Conservation (phyloP, 2,888 invertebrate genomes). For the Automeris io region DNA sequence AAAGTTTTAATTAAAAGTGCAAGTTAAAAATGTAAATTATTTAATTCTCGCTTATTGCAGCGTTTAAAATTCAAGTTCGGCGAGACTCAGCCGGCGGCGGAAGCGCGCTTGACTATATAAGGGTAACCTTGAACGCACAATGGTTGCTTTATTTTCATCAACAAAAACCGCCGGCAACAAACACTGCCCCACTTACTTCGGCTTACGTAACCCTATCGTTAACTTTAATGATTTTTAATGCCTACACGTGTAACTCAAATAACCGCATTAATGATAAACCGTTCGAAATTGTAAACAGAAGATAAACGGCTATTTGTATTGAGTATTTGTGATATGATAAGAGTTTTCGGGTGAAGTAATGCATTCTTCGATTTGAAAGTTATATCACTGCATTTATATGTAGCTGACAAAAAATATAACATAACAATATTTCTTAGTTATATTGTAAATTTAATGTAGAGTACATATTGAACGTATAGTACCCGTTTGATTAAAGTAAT, state of each 20-base stretch:
- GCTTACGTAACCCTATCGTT: background rate
- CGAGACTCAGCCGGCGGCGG: conserved; percentile 31
- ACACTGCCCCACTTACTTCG: conserved; percentile 9
- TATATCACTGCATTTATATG: too few relatives aligned
- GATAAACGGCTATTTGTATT: conserved; percentile 7
- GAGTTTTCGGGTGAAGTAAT: background rate
- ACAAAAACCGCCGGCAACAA: conserved; percentile 40
- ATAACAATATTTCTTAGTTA: too few relatives aligned
- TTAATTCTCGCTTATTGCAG: conserved; percentile 1
- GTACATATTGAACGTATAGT: too few relatives aligned
- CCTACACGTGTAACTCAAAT: conserved; percentile 27
- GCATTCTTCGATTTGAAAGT: too few relatives aligned
- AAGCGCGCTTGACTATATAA: conserved; percentile 58
- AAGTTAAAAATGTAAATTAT: background rate
- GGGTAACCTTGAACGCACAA: conserved; percentile 65
- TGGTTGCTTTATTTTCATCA: conserved; percentile 49
- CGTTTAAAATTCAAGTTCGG: conserved; percentile 10
- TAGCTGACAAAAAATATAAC: too few relatives aligned
- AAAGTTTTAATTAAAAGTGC: background rate
- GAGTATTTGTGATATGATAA: background rate
- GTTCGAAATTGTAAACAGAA: conserved; percentile 13
- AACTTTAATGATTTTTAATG: conserved; percentile 15
- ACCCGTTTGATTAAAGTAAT: too few relatives aligned
- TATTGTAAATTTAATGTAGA: too few relatives aligned
- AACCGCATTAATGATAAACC: conserved; percentile 22